phyloP scores from a whole-genome alignment of 1,140 invertebrate species.

The Drosophila persimilis region DNA sequence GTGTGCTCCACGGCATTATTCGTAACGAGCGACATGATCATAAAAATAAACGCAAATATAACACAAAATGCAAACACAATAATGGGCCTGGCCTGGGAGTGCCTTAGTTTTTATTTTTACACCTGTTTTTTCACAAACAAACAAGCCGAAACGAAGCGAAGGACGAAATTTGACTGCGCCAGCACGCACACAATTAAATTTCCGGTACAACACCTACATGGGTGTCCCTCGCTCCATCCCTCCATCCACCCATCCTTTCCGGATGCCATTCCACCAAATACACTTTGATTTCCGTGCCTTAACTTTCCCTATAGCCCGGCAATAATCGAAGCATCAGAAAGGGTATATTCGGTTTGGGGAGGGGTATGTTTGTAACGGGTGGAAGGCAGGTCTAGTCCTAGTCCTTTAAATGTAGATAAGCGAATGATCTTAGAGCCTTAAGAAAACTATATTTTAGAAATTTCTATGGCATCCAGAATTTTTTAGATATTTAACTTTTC shows the following conservation, averaged over 20 bases:
- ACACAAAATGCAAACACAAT: slow-evolving; percentile 70
- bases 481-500: too few relatives aligned
- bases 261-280: slow-evolving; percentile 30
- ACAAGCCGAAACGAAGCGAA: slow-evolving; percentile 32
- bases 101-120: slow-evolving; percentile 81
- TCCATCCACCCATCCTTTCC: not conserved
- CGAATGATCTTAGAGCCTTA: too few relatives aligned
- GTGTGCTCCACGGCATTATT: slow-evolving; percentile 69
- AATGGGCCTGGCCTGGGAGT: slow-evolving; percentile 49
- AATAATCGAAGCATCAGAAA: too few relatives aligned
- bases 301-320: not conserved
- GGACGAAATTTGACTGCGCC: slow-evolving; percentile 64
- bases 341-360: too few relatives aligned
- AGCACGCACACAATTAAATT: slow-evolving; percentile 81
- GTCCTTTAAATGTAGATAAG: too few relatives aligned
- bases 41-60: slow-evolving; percentile 82
- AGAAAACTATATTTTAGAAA: too few relatives aligned
- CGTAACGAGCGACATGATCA: slow-evolving; percentile 80
- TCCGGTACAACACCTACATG: slow-evolving; percentile 68
- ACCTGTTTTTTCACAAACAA: slow-evolving; percentile 66
- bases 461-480: too few relatives aligned
- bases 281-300: slow-evolving; percentile 69
- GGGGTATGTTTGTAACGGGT: too few relatives aligned
- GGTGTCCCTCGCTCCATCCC: not conserved
- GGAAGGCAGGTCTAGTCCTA: too few relatives aligned